phyloP scores from a whole-genome alignment of 2,797 vertebrate genomes.

The Rhinophrynus dorsalis region DNA sequence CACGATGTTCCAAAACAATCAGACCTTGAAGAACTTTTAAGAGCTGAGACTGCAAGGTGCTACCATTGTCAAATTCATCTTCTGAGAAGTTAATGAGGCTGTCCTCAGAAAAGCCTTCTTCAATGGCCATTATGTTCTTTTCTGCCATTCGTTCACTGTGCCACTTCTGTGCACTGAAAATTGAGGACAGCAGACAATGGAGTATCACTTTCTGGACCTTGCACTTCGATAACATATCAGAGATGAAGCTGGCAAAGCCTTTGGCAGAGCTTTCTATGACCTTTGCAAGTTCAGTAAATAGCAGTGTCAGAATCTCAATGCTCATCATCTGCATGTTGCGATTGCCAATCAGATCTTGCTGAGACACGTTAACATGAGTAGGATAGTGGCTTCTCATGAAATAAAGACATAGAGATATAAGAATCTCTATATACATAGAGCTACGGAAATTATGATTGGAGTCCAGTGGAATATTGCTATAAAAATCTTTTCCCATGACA shows the following conservation, averaged over 20 bases:
- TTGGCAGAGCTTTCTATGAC: slow-evolving; percentile 92
- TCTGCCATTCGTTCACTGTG: slow-evolving; percentile 83
- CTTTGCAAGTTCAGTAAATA: slow-evolving; percentile 90
- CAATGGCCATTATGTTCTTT: slow-evolving; percentile 79
- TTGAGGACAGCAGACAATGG: slow-evolving; percentile 92
- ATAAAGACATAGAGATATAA: slow-evolving; percentile 94
- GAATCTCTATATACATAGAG: slow-evolving; percentile 97
- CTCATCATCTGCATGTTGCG: slow-evolving; percentile 97
- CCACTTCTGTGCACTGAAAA: slow-evolving; percentile 97
- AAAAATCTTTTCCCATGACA: slow-evolving; percentile 98
- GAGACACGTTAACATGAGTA: slow-evolving; percentile 81
- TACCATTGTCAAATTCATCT: slow-evolving; percentile 91
- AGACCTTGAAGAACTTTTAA: slow-evolving; percentile 89
- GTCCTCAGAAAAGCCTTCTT: slow-evolving; percentile 96
- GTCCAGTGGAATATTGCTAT: slow-evolving; percentile 93
- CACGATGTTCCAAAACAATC: slow-evolving; percentile 89
- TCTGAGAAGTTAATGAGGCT: slow-evolving; percentile 95
- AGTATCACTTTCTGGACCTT: slow-evolving; percentile 97
- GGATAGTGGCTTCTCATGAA: slow-evolving; percentile 95
- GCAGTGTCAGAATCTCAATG: slow-evolving; percentile 91
- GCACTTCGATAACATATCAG: slow-evolving; percentile 94
- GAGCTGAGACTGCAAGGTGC: slow-evolving; percentile 92
- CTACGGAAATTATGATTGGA: slow-evolving; percentile 94
- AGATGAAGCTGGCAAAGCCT: slow-evolving; percentile 96
- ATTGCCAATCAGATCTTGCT: slow-evolving; percentile 92